Base-by-base conservation (phyloP, 2,888 invertebrate species). In the Suillia variegata region DNA sequence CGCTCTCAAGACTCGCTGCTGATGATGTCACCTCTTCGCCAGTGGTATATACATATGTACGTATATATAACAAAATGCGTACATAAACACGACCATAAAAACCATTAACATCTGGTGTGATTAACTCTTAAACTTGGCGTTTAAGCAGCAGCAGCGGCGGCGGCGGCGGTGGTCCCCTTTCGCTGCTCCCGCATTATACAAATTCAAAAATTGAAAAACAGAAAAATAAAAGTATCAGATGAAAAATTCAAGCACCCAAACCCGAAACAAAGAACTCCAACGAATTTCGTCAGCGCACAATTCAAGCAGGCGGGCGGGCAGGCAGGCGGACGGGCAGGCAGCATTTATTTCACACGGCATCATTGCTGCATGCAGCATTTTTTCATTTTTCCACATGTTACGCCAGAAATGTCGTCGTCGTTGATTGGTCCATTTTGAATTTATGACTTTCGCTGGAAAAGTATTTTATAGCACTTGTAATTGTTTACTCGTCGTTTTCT, bases 21-120 rank as follows among this genome's bases (percentile, higher is more conserved):
- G 45, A 45, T 45, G 45, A 45, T 45, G 45, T 45, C 45, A 45
- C 45, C 45, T 17, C 45, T n/a, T 5, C 45, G 17, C 38, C n/a
- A n/a, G n/a, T n/a, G n/a, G n/a, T n/a, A n/a, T n/a, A n/a, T n/a
- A n/a, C n/a, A n/a, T n/a, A n/a, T n/a, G n/a, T n/a, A n/a, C n/a
- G n/a, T n/a, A n/a, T n/a, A n/a, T n/a, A n/a, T n/a, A n/a, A n/a
- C n/a, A n/a, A n/a, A n/a, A n/a, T 10, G 18, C 45, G 33, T 18
- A 21, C 18, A 70, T 69, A 73, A 76, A 73, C 71, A 75, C 67
- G 68, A 68, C 64, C 74, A 74, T 76, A 74, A 77, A 76, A 77
- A 69, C 73, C 77, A 79, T 75, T 75, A 78, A 79, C 79, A 78
- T 78, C 79, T 78, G 78, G 76, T 70, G 70, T 74, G 77, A 78